Conservation (phyloP, 2,113 vertebrate genomes). For the Nycticorax nycticorax region DNA sequence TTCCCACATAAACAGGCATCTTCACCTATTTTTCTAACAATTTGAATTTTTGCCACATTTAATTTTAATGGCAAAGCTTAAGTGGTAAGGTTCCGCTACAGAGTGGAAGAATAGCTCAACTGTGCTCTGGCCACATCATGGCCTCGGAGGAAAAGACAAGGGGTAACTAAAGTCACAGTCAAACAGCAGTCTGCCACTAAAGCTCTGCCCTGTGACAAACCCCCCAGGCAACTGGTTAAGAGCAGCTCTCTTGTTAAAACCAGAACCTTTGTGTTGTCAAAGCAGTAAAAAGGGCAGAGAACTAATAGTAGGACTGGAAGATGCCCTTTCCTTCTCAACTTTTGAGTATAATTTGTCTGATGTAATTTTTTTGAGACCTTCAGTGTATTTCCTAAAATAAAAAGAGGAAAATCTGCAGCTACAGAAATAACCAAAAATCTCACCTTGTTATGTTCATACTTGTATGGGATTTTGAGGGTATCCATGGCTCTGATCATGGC, state of each 20-base stretch:
- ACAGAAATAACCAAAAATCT: not conserved
- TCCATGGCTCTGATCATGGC: slow-evolving; percentile 96
- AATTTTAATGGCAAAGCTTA: not conserved
- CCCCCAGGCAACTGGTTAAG: not conserved
- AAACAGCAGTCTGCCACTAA: not conserved
- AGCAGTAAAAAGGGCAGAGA: not conserved
- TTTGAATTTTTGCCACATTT: not conserved
- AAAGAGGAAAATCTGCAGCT: not conserved
- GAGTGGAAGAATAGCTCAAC: not conserved
- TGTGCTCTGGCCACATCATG: not conserved
- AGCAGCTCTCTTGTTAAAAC: not conserved
- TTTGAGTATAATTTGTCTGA: not conserved
- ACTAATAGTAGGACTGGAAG: not conserved
- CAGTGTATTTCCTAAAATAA: not conserved
- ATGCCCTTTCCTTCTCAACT: not conserved
- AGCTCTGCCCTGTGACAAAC: not conserved
- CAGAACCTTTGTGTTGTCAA: not conserved
- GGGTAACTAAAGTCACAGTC: not conserved
- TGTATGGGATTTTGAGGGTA: slow-evolving; percentile 91
- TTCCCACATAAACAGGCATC: not conserved
- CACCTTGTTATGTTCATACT: slow-evolving; percentile 91
- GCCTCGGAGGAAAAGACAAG: not conserved
- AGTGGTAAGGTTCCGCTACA: not conserved
- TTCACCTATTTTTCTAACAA: not conserved
- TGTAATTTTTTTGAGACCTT: not conserved